Base-by-base conservation (phyloP, 2,797 vertebrate genomes). In the Enteromius afrohamiltoni region DNA sequence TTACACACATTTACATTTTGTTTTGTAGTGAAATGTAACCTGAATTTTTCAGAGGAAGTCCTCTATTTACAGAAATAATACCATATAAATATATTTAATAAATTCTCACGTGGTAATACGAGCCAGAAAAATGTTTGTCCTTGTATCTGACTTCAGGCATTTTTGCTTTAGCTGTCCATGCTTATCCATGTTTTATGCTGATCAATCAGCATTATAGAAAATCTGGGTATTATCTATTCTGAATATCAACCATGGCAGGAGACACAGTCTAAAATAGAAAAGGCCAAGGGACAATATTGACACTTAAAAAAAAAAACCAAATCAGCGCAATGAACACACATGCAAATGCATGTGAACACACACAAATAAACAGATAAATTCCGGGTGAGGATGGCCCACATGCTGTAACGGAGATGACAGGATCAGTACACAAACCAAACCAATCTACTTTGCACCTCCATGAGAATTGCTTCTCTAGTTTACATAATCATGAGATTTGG, bases 361-460 rank as follows among this genome's bases (percentile, higher is more conserved):
- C 13, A 74, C 42, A 60, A 51, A 71, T 16, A 80, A 17, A 58
- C 14, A 62, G 42, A 49, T 58, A 17, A 60, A 58, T 23, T 37
- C 31, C 23, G n/a, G 23, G 23, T 6, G 23, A 60, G 58, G 16
- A 80, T 26, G 70, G 67, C 14, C 45, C n/a, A 75, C 14, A 21
- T 68, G 23, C 34, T 69, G 49, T 83, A 83, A 45, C 3, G 14
- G 40, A 60, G 53, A 71, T 71, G 53, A 73, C 0, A 6, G 23
- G 60, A 68, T 83, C 73, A 65, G 42, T 76, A 58, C 34, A 77
- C 37, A 77, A 77, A 74, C 49, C 62, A 67, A 76, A n/a, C 37
- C 60, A 76, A 65, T 83, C 47, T 11, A 58, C 47, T 67, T 40
- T 29, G 17, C n/a, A 19, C 34, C 13, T 42, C 37, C 40, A 65